Evolutionary conservation across 1,140 invertebrate genomes (phyloP).

Genomic region (Zelostemma sp.): DNA sequence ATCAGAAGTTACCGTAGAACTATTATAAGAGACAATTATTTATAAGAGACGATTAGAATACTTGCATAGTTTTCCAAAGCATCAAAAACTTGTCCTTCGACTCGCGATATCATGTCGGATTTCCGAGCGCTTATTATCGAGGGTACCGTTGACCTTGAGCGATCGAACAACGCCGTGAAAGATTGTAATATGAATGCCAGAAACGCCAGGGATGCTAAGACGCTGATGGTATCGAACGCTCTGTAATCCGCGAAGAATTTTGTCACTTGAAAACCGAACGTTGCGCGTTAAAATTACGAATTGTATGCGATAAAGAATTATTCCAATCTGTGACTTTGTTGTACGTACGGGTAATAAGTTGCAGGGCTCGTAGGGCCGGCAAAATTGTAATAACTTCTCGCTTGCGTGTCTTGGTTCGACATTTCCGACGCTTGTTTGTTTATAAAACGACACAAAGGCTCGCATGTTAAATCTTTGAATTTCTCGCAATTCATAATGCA

Average conservation of each 20-base stretch:
- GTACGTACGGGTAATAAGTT: slow-evolving; percentile 59
- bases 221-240: slow-evolving; percentile 65
- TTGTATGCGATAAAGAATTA: too few species aligned
- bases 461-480: slow-evolving; percentile 24
- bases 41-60: slow-evolving; percentile 18
- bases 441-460: slow-evolving; percentile 37
- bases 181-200: slow-evolving; percentile 67
- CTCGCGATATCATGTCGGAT: slow-evolving; percentile 23
- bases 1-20: slow-evolving; percentile 1
- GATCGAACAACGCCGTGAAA: slow-evolving; percentile 63
- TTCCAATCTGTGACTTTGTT: too few species aligned
- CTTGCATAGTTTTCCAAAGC: slow-evolving; percentile 63
- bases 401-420: slow-evolving; percentile 15
- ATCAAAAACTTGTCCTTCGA: slow-evolving; percentile 51
- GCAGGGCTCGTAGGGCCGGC: slow-evolving; percentile 40
- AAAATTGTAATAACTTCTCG: slow-evolving; percentile 57
- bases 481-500: background rate
- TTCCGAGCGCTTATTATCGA: slow-evolving; percentile 57
- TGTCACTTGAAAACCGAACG: slow-evolving; percentile 1
- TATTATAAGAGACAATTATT: background rate
- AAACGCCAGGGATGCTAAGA: slow-evolving; percentile 67
- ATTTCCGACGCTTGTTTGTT: slow-evolving; percentile 27
- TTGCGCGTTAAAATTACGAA: background rate
- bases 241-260: slow-evolving; percentile 33
- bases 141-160: slow-evolving; percentile 61